Percentiles rank a stretch among this genome's conserved stretches.
phyloP scores from a whole-genome alignment of 2,113 vertebrate species.

The Puffinus mauretanicus region DNA sequence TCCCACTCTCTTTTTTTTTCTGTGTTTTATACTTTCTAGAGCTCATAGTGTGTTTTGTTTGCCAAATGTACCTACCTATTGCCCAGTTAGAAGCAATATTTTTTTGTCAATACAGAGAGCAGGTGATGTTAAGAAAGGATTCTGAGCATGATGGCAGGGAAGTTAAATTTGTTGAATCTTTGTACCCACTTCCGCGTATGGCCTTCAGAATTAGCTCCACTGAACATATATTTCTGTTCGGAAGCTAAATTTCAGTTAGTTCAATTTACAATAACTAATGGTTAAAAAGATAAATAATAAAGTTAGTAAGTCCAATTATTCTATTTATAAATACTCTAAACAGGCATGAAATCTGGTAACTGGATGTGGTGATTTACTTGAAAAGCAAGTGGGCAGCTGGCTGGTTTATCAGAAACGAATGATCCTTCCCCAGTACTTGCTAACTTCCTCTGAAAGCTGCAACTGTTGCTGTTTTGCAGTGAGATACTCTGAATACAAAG shows the following conservation, averaged over 20 bases:
- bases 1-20: neutral
- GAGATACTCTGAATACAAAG: neutral
- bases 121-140: neutral
- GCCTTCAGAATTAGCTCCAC: constrained; percentile 13
- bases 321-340: constrained; percentile 42
- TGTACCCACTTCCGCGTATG: neutral
- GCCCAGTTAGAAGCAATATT: neutral
- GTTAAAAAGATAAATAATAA: neutral
- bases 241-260: neutral
- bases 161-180: constrained; percentile 22
- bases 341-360: constrained; percentile 44
- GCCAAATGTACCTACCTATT: neutral
- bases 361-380: constrained; percentile 14
- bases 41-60: constrained; percentile 3
- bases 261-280: neutral
- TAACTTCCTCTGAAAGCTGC: constrained; percentile 17
- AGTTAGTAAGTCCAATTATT: neutral
- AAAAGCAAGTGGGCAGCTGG: constrained; percentile 46
- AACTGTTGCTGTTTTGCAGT: neutral
- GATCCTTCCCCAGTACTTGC: neutral
- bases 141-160: neutral
- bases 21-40: neutral
- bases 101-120: neutral
- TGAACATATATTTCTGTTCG: neutral
- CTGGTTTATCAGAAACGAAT: neutral